phyloP scores from a whole-genome alignment of 2,113 vertebrate genomes.

The Leptobrachium leishanense region DNA sequence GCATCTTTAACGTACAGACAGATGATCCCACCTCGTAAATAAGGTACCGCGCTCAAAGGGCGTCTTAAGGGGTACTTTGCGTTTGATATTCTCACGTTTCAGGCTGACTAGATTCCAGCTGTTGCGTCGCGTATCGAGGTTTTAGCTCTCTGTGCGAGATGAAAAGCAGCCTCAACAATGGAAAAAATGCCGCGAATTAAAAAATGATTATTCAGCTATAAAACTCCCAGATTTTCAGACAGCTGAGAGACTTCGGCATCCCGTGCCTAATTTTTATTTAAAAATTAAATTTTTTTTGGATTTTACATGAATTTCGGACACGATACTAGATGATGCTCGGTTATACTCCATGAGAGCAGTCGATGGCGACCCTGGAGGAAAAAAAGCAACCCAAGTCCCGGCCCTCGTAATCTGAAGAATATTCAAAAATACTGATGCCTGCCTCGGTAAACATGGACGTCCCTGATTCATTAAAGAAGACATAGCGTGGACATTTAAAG shows the following conservation, averaged over 20 bases:
- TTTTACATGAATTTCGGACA: not conserved
- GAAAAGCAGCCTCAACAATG: not conserved
- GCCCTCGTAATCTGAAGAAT: too few species aligned
- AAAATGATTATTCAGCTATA: constrained; percentile 6
- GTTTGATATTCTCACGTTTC: constrained; percentile 12
- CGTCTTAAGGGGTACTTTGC: not conserved
- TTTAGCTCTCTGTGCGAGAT: not conserved
- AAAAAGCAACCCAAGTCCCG: too few species aligned
- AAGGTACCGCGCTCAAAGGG: not conserved
- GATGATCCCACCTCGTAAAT: not conserved
- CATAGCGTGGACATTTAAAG: too few species aligned
- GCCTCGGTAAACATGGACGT: too few species aligned
- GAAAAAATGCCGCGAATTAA: not conserved
- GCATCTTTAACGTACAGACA: not conserved
- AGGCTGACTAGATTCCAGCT: not conserved
- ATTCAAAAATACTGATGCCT: too few species aligned
- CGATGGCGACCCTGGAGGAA: too few species aligned
- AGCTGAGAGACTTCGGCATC: not conserved
- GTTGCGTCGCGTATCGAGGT: not conserved
- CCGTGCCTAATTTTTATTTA: not conserved
- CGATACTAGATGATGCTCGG: too few species aligned
- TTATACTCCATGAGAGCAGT: too few species aligned
- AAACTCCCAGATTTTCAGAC: not conserved
- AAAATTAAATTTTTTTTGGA: not conserved
- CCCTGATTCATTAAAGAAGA: too few species aligned